Evolutionary conservation across 2,113 vertebrate genomes (phyloP).

Genomic region (Nycticebus coucang): DNA sequence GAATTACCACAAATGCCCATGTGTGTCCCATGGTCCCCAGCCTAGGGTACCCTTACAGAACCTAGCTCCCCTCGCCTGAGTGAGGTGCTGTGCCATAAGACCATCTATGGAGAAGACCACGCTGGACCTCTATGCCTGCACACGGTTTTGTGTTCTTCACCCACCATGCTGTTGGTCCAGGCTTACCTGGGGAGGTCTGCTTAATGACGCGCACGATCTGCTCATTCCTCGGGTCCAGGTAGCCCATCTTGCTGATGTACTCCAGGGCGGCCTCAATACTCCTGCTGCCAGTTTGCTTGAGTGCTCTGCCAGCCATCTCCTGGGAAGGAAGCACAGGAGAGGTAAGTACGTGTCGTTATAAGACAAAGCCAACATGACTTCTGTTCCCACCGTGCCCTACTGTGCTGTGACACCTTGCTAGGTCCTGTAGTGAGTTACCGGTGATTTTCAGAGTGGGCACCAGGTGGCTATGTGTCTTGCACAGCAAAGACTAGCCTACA

Average conservation of each 20-base stretch:
- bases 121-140: not conserved
- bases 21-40: too few species aligned
- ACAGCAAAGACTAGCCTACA: not conserved
- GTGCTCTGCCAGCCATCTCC: constrained; percentile 97
- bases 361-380: not conserved
- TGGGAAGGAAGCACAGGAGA: constrained; percentile 72
- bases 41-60: too few species aligned
- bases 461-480: too few species aligned
- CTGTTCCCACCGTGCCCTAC: not conserved
- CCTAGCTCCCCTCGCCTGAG: too few species aligned
- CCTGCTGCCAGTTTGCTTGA: constrained; percentile 98
- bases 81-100: not conserved
- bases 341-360: rapidly evolving
- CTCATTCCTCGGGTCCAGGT: constrained; percentile 96
- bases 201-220: constrained; percentile 98
- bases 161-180: rapidly evolving
- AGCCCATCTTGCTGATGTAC: constrained; percentile 99
- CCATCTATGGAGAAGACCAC: not conserved
- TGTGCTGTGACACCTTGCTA: not conserved
- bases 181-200: constrained; percentile 96
- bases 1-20: not conserved
- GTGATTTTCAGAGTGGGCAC: not conserved
- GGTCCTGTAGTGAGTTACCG: not conserved
- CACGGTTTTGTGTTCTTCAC: not conserved
- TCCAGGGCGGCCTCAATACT: constrained; percentile 97